Evolutionary conservation across 2,113 vertebrate species (phyloP).

Genomic region (Micronycteris hirsuta): DNA sequence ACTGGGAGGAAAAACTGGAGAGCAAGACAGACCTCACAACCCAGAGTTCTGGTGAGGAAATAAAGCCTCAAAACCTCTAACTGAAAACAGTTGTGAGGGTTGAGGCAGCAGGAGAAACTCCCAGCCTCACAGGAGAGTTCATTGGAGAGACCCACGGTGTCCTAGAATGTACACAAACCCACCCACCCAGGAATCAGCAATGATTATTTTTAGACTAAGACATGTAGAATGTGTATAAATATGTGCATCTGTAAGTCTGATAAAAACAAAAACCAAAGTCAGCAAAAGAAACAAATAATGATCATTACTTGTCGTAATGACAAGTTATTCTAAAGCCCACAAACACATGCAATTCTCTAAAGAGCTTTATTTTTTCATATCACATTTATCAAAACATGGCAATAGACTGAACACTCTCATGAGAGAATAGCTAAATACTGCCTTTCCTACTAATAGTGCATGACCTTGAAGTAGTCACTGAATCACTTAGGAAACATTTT

Average conservation of each 20-base stretch:
- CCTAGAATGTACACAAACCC: too few relatives aligned
- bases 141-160: too few relatives aligned
- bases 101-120: too few relatives aligned
- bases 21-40: too few relatives aligned
- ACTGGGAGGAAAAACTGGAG: too few relatives aligned
- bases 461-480: neutral
- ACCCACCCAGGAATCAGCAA: neutral
- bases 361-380: neutral
- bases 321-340: neutral
- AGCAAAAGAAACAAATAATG: neutral
- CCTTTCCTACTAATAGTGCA: neutral
- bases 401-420: neutral
- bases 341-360: neutral
- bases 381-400: neutral
- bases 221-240: neutral
- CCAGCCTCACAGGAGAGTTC: too few relatives aligned
- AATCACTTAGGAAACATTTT: neutral
- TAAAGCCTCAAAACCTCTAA: too few relatives aligned
- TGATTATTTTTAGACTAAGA: neutral
- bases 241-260: neutral
- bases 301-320: neutral
- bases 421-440: neutral
- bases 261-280: neutral
- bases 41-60: too few relatives aligned
- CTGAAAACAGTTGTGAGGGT: too few relatives aligned